A percentile compares a stretch with the other conserved stretches of the same genome.
Conservation (phyloP, 2,888 invertebrate species). For the Cheilosia urbana region DNA sequence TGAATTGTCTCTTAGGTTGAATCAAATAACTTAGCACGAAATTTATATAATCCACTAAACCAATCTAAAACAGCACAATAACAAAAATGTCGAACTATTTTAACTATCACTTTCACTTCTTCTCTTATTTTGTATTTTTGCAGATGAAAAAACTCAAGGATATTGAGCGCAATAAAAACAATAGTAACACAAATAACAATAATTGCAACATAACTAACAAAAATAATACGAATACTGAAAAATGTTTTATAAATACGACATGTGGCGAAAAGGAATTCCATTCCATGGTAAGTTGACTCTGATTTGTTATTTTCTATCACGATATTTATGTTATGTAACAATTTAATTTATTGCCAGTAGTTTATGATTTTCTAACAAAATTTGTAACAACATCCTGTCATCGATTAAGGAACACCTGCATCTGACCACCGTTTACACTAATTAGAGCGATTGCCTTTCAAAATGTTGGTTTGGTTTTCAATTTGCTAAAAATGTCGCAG, state of each 20-base stretch:
- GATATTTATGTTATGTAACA: not conserved
- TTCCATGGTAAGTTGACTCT: slow-evolving; percentile 76
- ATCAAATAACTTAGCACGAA: not conserved
- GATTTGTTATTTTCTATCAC: slow-evolving; percentile 28
- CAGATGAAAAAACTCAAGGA: slow-evolving; percentile 86
- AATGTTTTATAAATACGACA: slow-evolving; percentile 77
- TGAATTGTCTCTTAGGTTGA: not conserved
- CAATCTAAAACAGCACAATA: not conserved
- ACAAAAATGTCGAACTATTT: too few species aligned
- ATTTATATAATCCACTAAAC: not conserved
- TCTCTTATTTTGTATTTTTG: slow-evolving; percentile 76
- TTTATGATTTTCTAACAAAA: too few species aligned
- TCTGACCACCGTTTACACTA: too few species aligned
- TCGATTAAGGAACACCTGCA: too few species aligned
- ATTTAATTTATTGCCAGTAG: too few species aligned
- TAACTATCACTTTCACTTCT: not conserved
- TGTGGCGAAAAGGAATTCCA: slow-evolving; percentile 77
- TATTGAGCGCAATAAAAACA: slow-evolving; percentile 84
- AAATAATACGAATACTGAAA: slow-evolving; percentile 78
- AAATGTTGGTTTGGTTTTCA: too few species aligned
- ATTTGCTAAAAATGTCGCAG: too few species aligned
- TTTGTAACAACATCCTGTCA: too few species aligned
- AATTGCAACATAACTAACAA: slow-evolving; percentile 76
- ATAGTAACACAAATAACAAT: slow-evolving; percentile 75
- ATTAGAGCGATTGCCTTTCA: too few species aligned